Evolutionary conservation across 2,797 vertebrate species (phyloP).

Genomic region (Bradypodion pumilum): DNA sequence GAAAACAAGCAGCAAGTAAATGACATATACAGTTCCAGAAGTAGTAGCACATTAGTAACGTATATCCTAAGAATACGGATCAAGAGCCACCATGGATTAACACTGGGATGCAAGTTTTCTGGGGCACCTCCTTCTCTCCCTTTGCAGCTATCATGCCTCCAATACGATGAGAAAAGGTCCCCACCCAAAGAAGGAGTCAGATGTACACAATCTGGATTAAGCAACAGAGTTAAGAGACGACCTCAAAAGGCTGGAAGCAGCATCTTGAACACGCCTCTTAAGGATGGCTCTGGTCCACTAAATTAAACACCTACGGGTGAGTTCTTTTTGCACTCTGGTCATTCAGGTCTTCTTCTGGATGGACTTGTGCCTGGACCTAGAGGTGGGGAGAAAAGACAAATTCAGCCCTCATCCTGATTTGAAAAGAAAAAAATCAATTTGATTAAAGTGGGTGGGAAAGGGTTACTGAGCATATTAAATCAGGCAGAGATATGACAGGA

Average conservation of each 20-base stretch:
- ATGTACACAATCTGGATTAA: too few relatives aligned
- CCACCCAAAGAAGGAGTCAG: neutral
- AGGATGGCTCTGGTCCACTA: neutral
- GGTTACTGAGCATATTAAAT: neutral
- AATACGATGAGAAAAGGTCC: neutral
- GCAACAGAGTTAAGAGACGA: too few relatives aligned
- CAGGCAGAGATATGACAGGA: neutral
- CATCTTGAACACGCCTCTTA: accelerated
- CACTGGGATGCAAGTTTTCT: neutral
- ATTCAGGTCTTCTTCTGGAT: constrained; percentile 72
- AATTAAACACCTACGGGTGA: constrained; percentile 82
- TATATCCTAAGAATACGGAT: neutral
- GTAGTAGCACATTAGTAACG: neutral
- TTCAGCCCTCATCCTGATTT: neutral
- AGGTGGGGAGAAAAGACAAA: too few relatives aligned
- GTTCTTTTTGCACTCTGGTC: constrained; percentile 77
- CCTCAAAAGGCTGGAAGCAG: accelerated
- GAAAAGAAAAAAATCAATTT: neutral
- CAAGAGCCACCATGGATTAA: neutral
- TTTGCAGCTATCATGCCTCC: too few relatives aligned
- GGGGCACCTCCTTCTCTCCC: neutral
- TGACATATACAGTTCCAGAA: neutral
- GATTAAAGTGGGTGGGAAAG: neutral
- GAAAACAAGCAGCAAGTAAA: neutral
- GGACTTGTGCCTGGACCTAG: constrained; percentile 80